These are phyloP conservation scores for Lamellibrachia satsuma DNA, from an alignment of 2,888 invertebrate genomes.

Conservation along the genomic window DNA sequence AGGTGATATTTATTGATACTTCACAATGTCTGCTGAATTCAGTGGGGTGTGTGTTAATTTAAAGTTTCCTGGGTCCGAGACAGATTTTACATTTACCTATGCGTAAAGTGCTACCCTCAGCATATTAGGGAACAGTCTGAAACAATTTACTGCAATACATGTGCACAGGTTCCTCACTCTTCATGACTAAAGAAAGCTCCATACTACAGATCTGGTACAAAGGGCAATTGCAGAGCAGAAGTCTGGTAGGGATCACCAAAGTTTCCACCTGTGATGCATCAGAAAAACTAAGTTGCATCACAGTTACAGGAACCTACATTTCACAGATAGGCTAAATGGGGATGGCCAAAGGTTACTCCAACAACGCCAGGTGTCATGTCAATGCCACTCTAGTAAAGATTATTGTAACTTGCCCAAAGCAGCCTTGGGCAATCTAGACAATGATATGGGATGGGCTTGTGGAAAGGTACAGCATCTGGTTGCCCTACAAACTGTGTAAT, in stretches of 20 bases:
- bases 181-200: not conserved
- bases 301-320: not conserved
- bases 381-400: not conserved
- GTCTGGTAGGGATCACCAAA: not conserved
- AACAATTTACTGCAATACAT: too few species aligned
- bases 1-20: too few species aligned
- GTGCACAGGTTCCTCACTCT: not conserved
- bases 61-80: too few species aligned
- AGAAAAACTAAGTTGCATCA: not conserved
- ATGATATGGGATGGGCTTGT: constrained; percentile 1
- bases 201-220: not conserved
- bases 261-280: not conserved
- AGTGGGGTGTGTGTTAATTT: too few species aligned
- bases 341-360: not conserved
- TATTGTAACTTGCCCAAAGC: not conserved
- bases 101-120: too few species aligned
- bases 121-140: too few species aligned
- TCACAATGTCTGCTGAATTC: too few species aligned
- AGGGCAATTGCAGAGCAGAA: not conserved
- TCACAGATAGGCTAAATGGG: constrained; percentile 9
- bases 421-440: not conserved
- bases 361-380: not conserved
- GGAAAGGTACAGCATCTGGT: constrained; percentile 1
- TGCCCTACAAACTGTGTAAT: not conserved
- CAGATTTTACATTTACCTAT: too few species aligned